Conservation (phyloP, 92 coral and sea anemone species). For the Phenganax subtilis region DNA sequence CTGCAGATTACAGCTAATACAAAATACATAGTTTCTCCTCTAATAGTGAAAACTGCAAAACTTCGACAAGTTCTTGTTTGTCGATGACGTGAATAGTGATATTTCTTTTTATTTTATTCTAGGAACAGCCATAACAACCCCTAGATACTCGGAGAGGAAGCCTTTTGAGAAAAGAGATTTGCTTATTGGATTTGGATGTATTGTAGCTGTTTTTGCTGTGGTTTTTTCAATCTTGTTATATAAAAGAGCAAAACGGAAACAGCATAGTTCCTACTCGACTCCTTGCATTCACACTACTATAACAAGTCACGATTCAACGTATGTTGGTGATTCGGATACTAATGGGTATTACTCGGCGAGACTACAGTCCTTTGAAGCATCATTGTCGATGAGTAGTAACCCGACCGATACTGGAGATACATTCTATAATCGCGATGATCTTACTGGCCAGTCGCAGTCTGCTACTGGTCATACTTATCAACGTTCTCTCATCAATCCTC, state of each 20-base stretch:
- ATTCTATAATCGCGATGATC: constrained; percentile 78
- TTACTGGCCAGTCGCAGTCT: constrained; percentile 86
- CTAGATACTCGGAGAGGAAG: background rate
- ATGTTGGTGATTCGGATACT: constrained; percentile 55
- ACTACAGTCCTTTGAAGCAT: constrained; percentile 43
- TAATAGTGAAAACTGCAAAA: too few species aligned
- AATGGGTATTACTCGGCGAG: constrained; percentile 53
- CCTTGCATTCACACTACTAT: constrained; percentile 63
- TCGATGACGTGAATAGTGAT: background rate
- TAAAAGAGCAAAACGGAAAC: constrained; percentile 70
- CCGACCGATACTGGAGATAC: constrained; percentile 71
- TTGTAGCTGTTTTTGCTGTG: constrained; percentile 39
- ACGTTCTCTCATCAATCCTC: constrained; percentile 81
- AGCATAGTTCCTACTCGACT: constrained; percentile 54
- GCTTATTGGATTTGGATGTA: constrained; percentile 28
- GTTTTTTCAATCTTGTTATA: constrained; percentile 64
- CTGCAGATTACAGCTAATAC: too few species aligned
- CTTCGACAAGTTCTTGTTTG: too few species aligned
- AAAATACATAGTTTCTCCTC: too few species aligned
- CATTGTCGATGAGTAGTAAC: constrained; percentile 58
- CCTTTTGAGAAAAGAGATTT: constrained; percentile 11
- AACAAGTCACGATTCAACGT: constrained; percentile 54
- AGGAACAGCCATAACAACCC: background rate
- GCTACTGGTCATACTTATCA: constrained; percentile 78
- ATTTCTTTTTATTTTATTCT: background rate